Base-by-base conservation (phyloP, 2,888 invertebrate genomes). In the Nemurella pictetii region DNA sequence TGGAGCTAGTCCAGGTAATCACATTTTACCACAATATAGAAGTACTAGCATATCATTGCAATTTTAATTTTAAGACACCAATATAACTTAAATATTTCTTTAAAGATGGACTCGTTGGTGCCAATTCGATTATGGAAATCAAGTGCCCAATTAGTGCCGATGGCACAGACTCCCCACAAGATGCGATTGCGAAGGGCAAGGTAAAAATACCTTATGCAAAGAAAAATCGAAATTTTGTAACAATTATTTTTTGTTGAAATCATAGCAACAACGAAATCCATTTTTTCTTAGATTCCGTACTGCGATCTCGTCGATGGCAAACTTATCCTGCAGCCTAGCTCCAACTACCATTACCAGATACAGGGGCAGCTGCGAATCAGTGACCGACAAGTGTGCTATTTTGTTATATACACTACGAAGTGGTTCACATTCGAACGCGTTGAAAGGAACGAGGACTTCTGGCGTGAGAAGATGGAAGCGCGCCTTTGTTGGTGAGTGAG, bases 121-220 rank as follows among this genome's bases (percentile, higher is more conserved):
- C 84, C n/a, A 85, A 87, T 83, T 86, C 85, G 4, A 86, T 88
- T 29, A 36, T 88, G 4, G 87, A 88, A 84, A 86, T 88, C 0
- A 88, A 88, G 84, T 88, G 87, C 84, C 87, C 87, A 0, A 83
- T 77, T 20, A 85, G 85, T 15, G 87, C 86, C 15, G 26, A 80
- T n/a, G 84, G 87, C 28, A 27, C 85, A 0, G 55, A 78, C 30
- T 87, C 86, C 26, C 55, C 86, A 9, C 73, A 86, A 30, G 75
- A 83, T 0, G 86, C 86, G 25, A 81, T 87, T 29, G 36, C 20
- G 4, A 20, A 28, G 25, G 35, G 35, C 0, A 84, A 84, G 36
- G 78, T 29, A 75, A 77, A 28, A 83, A 30, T 29, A 15, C 7
- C 7, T 9, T 36, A 15, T 36, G 36, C 15, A 36, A 7, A 36